phyloP scores from a whole-genome alignment of 2,797 vertebrate species.

The Lithobates pipiens region DNA sequence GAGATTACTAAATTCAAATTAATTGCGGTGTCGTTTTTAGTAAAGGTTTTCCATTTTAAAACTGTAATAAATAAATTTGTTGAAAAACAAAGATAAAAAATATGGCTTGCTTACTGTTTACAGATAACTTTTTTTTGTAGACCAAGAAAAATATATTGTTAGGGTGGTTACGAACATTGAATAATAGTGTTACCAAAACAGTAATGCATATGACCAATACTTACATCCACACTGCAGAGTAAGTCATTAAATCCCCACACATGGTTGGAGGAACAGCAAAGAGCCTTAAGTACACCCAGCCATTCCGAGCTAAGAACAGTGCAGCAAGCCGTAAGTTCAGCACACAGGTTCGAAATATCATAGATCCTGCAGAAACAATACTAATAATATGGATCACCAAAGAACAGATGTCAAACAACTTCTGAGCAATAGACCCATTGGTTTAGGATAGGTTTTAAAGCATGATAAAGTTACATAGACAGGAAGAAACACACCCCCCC shows the following conservation, averaged over 20 bases:
- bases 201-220: conserved; percentile 53
- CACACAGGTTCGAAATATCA: conserved; percentile 74
- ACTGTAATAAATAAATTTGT: no score
- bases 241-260: conserved; percentile 80
- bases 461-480: no score
- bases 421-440: no score
- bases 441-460: no score
- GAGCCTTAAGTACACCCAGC: conserved; percentile 74
- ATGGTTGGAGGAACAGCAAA: conserved; percentile 78
- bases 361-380: conserved; percentile 69
- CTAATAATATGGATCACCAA: background rate
- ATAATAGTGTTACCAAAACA: background rate
- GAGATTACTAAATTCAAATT: no score
- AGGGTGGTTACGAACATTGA: background rate
- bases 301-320: conserved; percentile 74
- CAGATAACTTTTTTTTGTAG: no score
- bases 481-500: no score
- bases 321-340: conserved; percentile 74
- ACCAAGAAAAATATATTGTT: background rate
- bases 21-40: no score
- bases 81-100: no score
- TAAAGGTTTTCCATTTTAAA: no score
- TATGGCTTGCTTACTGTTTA: no score
- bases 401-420: background rate
- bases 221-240: conserved; percentile 78